These are phyloP conservation scores for Hymenopus coronatus DNA, from an alignment of 2,888 invertebrate species.

Conservation along the genomic window DNA sequence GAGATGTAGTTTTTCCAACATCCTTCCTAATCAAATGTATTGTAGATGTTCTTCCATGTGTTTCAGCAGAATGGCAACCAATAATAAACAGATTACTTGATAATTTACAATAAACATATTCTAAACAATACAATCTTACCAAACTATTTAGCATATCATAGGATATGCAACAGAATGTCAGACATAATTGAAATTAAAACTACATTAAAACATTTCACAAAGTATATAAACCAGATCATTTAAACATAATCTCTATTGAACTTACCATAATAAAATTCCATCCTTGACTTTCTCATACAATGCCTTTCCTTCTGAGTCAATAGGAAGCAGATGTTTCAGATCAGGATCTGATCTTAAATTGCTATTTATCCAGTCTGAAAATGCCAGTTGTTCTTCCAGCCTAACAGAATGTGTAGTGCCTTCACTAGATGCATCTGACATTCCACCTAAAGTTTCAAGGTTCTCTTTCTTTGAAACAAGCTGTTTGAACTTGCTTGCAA, in stretches of 20 bases:
- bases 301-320: constrained; percentile 85
- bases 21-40: too few relatives aligned
- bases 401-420: constrained; percentile 96
- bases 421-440: constrained; percentile 90
- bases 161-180: too few relatives aligned
- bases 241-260: background rate
- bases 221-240: too few relatives aligned
- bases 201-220: too few relatives aligned
- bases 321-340: constrained; percentile 84
- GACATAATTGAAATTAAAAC: too few relatives aligned
- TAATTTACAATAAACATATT: too few relatives aligned
- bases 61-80: too few relatives aligned
- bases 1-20: too few relatives aligned
- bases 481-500: constrained; percentile 89
- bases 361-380: constrained; percentile 98
- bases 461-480: constrained; percentile 89
- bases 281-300: constrained; percentile 93
- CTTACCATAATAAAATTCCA: constrained; percentile 90
- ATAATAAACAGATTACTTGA: too few relatives aligned
- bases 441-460: constrained; percentile 87
- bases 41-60: too few relatives aligned
- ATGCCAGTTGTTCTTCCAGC: constrained; percentile 93
- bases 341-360: constrained; percentile 88
- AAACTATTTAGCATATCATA: too few relatives aligned
- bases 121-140: too few relatives aligned